A percentile compares a stretch with the other conserved stretches of the same genome.
These are phyloP conservation scores for Phaethon lepturus DNA, from an alignment of 2,113 vertebrate species.

Conservation along the genomic window DNA sequence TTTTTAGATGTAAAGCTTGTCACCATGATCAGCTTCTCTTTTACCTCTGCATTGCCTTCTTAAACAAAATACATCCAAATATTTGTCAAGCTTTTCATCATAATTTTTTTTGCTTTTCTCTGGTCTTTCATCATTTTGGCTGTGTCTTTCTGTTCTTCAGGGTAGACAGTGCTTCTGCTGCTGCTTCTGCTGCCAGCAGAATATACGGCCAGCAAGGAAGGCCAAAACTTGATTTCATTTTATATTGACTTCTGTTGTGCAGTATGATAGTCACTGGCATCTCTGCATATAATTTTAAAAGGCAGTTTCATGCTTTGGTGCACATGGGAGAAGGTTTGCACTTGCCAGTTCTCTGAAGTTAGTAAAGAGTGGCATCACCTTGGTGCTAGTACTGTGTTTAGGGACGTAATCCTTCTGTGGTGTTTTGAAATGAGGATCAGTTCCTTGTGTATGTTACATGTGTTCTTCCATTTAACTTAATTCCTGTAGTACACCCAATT, in stretches of 20 bases:
- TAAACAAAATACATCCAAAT: not conserved
- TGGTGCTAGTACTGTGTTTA: not conserved
- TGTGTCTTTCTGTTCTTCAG: not conserved
- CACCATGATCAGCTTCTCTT: not conserved
- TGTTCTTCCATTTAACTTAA: not conserved
- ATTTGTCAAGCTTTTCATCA: not conserved
- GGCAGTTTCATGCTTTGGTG: not conserved
- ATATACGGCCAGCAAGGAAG: not conserved
- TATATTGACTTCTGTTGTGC: not conserved
- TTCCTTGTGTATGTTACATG: rapidly evolving
- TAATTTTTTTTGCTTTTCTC: not conserved
- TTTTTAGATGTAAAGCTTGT: not conserved
- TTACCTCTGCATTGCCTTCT: not conserved
- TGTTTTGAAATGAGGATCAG: not conserved
- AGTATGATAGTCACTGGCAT: not conserved
- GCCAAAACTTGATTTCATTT: not conserved
- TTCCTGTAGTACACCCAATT: not conserved
- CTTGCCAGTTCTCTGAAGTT: not conserved
- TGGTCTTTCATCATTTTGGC: not conserved
- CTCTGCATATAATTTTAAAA: not conserved
- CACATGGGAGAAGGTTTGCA: not conserved
- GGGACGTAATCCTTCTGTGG: not conserved
- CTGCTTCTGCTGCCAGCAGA: not conserved
- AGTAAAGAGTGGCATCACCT: not conserved
- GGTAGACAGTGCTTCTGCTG: not conserved